Base-by-base conservation (phyloP, 1,140 invertebrate species). In the Antheraea pernyi region DNA sequence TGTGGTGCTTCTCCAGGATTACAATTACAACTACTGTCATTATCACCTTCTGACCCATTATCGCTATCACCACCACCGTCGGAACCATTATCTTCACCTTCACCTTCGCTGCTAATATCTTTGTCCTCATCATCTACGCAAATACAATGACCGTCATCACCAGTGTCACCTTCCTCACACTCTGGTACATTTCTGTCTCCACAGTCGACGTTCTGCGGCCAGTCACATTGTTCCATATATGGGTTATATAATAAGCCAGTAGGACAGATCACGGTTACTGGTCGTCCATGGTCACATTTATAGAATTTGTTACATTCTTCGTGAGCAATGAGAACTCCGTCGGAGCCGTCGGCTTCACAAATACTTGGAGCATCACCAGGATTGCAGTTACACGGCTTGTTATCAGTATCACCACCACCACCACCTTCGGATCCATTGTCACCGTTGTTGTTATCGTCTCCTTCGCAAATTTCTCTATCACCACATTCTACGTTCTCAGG, bases 401-500 rank as follows among this genome's bases (percentile, higher is more conserved):
- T 39, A 9, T 13, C 65, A 16, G 39, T 64, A 9, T 16, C 37
- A 19, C 36, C 65, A 3, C 19, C 62, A 65, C 59, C 37, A 1
- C 48, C 70, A 36, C 46, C 61, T 3, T 30, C 62, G 42, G 19
- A 18, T 6, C n/a, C 61, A 18, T 22, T 69, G 11, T 59, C 59
- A 13, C 60, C 62, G 8, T 59, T 64, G 39, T 61, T 62, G 18
- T 16, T 37, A 19, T 46, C 63, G 11, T 61, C 66, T 37, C 62
- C 69, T 9, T 68, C 67, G 13, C 30, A n/a, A 19, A 75, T 74
- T 7, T 65, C 48, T 63, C 72, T 69, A 39, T 69, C 75, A 9
- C 63, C 67, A 62, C 76, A 75, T 11, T 75, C 68, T 9, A 97
- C 93, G 76, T 91, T 85, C 68, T 92, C 69, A 59, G 94, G 85